Percentiles rank a stretch among this genome's conserved stretches.
These are phyloP conservation scores for Conistra vaccinii DNA, from an alignment of 2,888 invertebrate genomes.

Conservation along the genomic window DNA sequence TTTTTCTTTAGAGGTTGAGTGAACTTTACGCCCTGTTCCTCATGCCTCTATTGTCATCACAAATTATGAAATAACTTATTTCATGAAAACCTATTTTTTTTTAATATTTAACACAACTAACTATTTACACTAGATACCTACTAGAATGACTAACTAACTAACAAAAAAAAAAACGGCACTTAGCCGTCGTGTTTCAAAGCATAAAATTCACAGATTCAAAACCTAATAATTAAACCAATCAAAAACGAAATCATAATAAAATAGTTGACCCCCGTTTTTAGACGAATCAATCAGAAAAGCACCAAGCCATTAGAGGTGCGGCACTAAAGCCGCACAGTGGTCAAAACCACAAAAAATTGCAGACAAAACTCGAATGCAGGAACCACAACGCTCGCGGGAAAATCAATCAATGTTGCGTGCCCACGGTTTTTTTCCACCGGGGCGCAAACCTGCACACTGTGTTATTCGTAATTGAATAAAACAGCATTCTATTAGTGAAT, in stretches of 20 bases:
- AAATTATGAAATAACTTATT: background rate
- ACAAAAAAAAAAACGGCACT: no score
- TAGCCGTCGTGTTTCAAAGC: no score
- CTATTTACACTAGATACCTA: no score
- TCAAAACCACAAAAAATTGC: conserved; percentile 70
- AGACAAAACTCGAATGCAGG: conserved; percentile 68
- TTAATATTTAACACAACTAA: no score
- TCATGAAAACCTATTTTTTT: no score
- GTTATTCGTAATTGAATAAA: conserved; percentile 65
- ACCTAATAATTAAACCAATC: conserved; percentile 9
- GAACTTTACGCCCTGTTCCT: no score
- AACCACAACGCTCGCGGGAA: conserved; percentile 69
- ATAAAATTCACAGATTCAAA: background rate
- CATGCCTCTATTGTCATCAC: background rate
- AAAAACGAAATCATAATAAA: conserved; percentile 28
- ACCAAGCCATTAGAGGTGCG: conserved; percentile 61
- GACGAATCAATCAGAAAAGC: conserved; percentile 67
- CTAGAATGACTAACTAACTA: no score
- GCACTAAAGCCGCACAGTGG: conserved; percentile 64
- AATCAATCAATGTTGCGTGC: conserved; percentile 73
- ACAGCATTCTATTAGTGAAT: conserved; percentile 61
- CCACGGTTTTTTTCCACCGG: conserved; percentile 51
- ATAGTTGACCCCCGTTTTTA: conserved; percentile 55
- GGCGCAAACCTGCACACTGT: conserved; percentile 51
- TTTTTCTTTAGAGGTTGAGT: no score